Evolutionary conservation across 2,888 invertebrate species (phyloP).

Genomic region (Cecidostiba fungosa): DNA sequence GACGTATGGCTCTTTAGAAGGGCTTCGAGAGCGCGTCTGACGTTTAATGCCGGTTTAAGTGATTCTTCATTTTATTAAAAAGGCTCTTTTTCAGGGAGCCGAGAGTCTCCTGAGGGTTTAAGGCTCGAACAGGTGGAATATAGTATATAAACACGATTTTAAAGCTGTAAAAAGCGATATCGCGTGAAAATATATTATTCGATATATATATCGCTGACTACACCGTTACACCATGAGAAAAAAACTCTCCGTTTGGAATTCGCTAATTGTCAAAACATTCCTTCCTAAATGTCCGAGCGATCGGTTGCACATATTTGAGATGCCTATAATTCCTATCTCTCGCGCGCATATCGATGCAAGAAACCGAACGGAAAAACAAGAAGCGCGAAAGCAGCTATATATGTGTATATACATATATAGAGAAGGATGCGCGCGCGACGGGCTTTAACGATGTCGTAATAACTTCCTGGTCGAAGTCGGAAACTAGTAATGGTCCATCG

Average conservation of each 20-base stretch:
- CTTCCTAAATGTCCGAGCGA: neutral
- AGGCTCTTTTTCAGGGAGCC: slow-evolving; percentile 1
- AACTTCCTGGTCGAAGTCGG: slow-evolving; percentile 72
- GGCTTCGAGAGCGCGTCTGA: slow-evolving; percentile 27
- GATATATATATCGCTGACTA: too few species aligned
- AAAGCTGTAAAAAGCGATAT: too few species aligned
- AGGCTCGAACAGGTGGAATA: neutral
- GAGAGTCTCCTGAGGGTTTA: neutral
- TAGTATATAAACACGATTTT: neutral
- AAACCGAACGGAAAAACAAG: slow-evolving; percentile 50
- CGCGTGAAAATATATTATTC: too few species aligned
- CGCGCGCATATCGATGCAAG: slow-evolving; percentile 22
- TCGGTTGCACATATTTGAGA: slow-evolving; percentile 11
- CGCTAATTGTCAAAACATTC: slow-evolving; percentile 27
- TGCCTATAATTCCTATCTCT: neutral
- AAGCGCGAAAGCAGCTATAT: slow-evolving; percentile 52
- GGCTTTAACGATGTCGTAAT: slow-evolving; percentile 74
- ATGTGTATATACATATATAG: too few species aligned
- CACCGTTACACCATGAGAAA: too few species aligned
- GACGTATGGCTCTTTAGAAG: slow-evolving; percentile 59
- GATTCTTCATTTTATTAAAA: slow-evolving; percentile 54
- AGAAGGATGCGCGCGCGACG: neutral
- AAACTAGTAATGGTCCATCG: slow-evolving; percentile 74
- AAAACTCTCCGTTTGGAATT: neutral
- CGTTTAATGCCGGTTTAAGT: slow-evolving; percentile 60